These are phyloP conservation scores for Cyphomyrmex costatus DNA, from an alignment of 1,140 invertebrate genomes.

Conservation along the genomic window DNA sequence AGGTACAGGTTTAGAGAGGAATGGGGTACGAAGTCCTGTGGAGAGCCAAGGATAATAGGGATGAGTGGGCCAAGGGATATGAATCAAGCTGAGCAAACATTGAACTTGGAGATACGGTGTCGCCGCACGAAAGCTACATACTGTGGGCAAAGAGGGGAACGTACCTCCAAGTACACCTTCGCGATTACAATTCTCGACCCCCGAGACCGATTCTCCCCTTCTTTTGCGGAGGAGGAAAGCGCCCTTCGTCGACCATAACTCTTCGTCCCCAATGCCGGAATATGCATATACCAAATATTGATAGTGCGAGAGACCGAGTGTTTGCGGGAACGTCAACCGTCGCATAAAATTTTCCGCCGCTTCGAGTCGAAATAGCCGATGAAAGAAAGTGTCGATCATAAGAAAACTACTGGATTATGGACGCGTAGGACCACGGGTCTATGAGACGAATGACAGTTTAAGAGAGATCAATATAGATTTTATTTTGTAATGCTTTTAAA, in stretches of 20 bases:
- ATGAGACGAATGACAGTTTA: background rate
- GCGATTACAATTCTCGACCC: slow-evolving; percentile 72
- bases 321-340: slow-evolving; percentile 39
- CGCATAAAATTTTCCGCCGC: slow-evolving; percentile 67
- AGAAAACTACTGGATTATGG: slow-evolving; percentile 5
- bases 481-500: background rate
- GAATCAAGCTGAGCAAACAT: slow-evolving; percentile 87
- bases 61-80: slow-evolving; percentile 81
- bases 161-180: slow-evolving; percentile 76
- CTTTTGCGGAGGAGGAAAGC: slow-evolving; percentile 10
- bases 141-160: slow-evolving; percentile 71
- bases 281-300: slow-evolving; percentile 77
- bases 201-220: slow-evolving; percentile 22
- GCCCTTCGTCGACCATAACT: slow-evolving; percentile 60
- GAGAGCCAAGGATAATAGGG: slow-evolving; percentile 72
- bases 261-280: slow-evolving; percentile 60
- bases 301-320: slow-evolving; percentile 56
- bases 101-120: slow-evolving; percentile 85
- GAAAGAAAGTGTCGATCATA: slow-evolving; percentile 42
- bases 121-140: slow-evolving; percentile 74
- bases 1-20: slow-evolving; percentile 47
- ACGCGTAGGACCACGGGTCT: background rate
- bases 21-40: slow-evolving; percentile 42
- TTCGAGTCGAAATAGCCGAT: slow-evolving; percentile 27
- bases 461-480: background rate